Evolutionary conservation across 2,888 invertebrate genomes (phyloP).

Genomic region (Gonocerus acuteangulatus): DNA sequence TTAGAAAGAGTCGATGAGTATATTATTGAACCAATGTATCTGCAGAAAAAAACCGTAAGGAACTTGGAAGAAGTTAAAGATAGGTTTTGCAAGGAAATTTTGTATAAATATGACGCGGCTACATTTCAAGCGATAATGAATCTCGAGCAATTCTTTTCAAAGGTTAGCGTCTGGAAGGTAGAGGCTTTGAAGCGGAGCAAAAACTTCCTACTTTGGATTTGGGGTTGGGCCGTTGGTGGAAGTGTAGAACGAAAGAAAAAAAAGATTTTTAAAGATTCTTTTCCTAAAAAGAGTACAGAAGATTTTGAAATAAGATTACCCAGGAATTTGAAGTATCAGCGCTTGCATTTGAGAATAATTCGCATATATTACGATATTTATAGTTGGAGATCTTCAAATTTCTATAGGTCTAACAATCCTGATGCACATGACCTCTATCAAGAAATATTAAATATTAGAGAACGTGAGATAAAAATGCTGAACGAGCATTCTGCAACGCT

Average conservation of each 20-base stretch:
- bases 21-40: neutral
- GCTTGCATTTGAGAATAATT: neutral
- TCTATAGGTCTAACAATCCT: neutral
- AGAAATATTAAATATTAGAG: neutral
- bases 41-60: neutral
- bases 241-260: neutral
- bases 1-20: neutral
- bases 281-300: neutral
- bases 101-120: neutral
- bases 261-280: neutral
- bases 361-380: neutral
- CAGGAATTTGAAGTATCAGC: neutral
- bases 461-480: neutral
- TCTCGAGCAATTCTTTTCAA: neutral
- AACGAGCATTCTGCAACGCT: neutral
- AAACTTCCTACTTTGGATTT: neutral
- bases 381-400: neutral
- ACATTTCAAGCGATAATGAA: neutral
- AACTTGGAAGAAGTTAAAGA: neutral
- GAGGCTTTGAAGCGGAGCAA: neutral
- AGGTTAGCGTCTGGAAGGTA: neutral
- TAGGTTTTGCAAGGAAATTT: neutral
- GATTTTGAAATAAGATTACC: neutral
- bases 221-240: neutral
- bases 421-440: neutral